Evolutionary conservation across 2,888 invertebrate genomes (phyloP).

Genomic region (Nomada flava): DNA sequence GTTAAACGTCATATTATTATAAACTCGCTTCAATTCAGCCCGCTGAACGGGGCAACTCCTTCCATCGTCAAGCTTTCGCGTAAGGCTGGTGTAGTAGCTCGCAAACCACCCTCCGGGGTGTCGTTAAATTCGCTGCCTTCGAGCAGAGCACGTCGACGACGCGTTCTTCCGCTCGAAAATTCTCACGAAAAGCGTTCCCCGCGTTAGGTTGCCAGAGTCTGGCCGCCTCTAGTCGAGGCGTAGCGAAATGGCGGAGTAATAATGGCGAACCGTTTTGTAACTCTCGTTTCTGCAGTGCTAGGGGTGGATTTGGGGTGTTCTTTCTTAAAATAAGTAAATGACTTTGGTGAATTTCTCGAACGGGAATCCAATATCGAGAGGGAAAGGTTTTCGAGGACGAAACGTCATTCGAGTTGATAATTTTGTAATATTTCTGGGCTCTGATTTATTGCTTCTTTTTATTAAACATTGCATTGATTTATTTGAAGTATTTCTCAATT

Average conservation of each 20-base stretch:
- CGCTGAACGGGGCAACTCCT: neutral
- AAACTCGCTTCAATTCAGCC: slow-evolving; percentile 4
- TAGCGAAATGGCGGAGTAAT: slow-evolving; percentile 35
- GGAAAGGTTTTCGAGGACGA: too few species aligned
- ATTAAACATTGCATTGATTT: neutral
- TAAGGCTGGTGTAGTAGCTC: slow-evolving; percentile 32
- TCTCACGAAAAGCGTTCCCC: slow-evolving; percentile 42
- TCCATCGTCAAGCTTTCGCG: slow-evolving; percentile 15
- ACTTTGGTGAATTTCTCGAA: neutral
- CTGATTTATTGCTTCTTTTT: neutral
- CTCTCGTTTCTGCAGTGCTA: neutral
- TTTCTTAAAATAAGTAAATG: neutral
- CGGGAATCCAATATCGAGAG: neutral
- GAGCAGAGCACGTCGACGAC: slow-evolving; percentile 42
- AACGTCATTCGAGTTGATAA: too few species aligned
- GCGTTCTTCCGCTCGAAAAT: slow-evolving; percentile 49
- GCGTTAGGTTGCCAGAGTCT: neutral
- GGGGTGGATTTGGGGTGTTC: neutral
- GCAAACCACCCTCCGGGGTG: slow-evolving; percentile 55
- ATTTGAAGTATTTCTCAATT: too few species aligned
- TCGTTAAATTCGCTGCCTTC: slow-evolving; percentile 58
- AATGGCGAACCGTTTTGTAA: slow-evolving; percentile 35
- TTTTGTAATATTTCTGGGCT: too few species aligned
- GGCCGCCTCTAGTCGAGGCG: slow-evolving; percentile 6
- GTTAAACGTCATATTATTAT: neutral